Percentiles rank a stretch among this genome's conserved stretches.
phyloP scores from a whole-genome alignment of 2,113 vertebrate species.

The Sula dactylatra region DNA sequence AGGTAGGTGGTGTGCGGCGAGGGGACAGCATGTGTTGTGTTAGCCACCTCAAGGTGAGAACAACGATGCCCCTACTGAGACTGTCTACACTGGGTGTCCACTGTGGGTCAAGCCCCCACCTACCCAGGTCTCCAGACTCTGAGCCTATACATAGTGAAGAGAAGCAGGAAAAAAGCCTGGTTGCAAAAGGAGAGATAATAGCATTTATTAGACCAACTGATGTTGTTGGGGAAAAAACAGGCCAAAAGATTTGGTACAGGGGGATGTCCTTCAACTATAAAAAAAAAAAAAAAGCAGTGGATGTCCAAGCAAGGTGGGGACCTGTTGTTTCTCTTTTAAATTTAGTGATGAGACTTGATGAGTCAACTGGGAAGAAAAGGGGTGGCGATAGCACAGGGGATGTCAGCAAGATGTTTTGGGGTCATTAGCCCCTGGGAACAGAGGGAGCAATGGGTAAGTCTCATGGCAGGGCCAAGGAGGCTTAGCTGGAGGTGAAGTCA shows the following conservation, averaged over 20 bases:
- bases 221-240: not conserved
- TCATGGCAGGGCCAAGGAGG: not conserved
- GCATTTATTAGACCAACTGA: not conserved
- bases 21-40: not conserved
- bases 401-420: not conserved
- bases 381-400: not conserved
- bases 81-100: fast-evolving
- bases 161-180: not conserved
- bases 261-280: not conserved
- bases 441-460: not conserved
- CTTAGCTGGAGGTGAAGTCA: not conserved
- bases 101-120: not conserved
- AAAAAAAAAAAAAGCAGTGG: not conserved
- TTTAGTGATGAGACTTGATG: not conserved
- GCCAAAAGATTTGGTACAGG: not conserved
- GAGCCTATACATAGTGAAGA: not conserved
- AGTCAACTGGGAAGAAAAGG: not conserved
- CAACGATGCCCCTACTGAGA: fast-evolving
- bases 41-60: not conserved
- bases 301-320: not conserved
- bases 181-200: not conserved
- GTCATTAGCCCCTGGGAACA: not conserved
- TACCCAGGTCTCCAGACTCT: not conserved
- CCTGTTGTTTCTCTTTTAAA: not conserved
- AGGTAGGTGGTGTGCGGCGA: slow-evolving; percentile 52